Evolutionary conservation across 2,888 invertebrate genomes (phyloP), one percentile per base, ranked within the genome.

Genomic region (Salticus scenicus): DNA sequence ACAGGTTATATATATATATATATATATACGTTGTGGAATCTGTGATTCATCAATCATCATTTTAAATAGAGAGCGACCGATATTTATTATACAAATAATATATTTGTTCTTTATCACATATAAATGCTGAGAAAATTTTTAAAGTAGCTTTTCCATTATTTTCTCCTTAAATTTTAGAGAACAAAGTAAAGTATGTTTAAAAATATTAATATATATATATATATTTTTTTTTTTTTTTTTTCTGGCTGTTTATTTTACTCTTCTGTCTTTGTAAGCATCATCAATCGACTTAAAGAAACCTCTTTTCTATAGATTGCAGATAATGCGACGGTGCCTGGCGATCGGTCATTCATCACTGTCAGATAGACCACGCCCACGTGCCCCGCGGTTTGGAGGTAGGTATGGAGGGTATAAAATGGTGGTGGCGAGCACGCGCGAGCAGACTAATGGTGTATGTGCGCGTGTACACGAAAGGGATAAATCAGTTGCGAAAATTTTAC

Each of bases 271-370:
- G 51, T n/a, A 28, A 28, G 70, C 57, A 81, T 81, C 81, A 82
- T 82, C 81, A 82, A 82, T 82, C 81, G 81, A 82, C 81, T 82
- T 82, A 70, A 75, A 57, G 70, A 75, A 72, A 47, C 75, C 69
- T 75, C 67, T 57, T 74, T 70, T 69, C 74, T 82, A 82, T 82
- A 75, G 81, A 82, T 82, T 82, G 81, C 70, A 82, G 81, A 82
- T 82, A 82, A 82, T 82, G 81, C 75, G 30, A 63, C 70, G 69
- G 51, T 57, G 75, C 70, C 47, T 69, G 64, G 41, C 69, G 70
- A 75, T 83, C 76, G 64, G 47, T 64, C 82, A 83, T 83, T 63
- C 76, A 83, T 83, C 82, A 76, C 31, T 76, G 82, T 83, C 82
- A 83, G 27, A 4, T 31, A 41, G 28, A 64, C 37, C 57, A 12